Base-by-base conservation (phyloP, 2,113 vertebrate genomes). In the Oreocharis arfaki region DNA sequence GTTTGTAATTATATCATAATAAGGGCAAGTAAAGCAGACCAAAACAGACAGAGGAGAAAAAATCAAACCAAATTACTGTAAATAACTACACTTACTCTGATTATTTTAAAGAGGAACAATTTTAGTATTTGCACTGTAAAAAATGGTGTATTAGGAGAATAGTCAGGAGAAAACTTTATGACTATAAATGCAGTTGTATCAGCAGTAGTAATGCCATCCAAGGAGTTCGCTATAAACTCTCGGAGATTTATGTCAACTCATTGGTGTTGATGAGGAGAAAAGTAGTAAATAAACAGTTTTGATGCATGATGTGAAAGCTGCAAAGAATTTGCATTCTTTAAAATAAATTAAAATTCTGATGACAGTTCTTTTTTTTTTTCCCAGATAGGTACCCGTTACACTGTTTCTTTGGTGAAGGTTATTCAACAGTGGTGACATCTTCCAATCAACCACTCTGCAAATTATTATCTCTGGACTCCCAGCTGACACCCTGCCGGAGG, bases 371-470 rank as follows among this genome's bases (percentile, higher is more conserved):
- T 41, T 98, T 76, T 76, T 98, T 94, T 91, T 97, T 93, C 73
- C 93, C 3, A 91, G 60, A 92, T 98, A 99, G 99, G 98, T 98
- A 97, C 96, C 97, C 97, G 71, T 98, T 94, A 78, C 95, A 92
- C 69, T 95, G 92, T 95, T 97, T 88, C 87, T 65, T 96, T 97
- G 95, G 96, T 95, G 97, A 98, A 97, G 84, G 57, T 90, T 94
- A 4, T 94, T 97, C 80, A 91, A 80, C 97, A 77, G 44, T 91
- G 88, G 88, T 98, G 98, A 98, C 98, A 97, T 96, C 94, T 96
- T 97, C 94, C 89, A 42, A 44, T 84, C 15, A 35, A 96, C 93
- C 91, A 89, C 90, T 95, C 78, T 89, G 91, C 97, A 97, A 96
- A 98, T 98, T 98, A 81, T 97, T 93, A 95, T 97, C 97, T 97